phyloP scores from a whole-genome alignment of 2,113 vertebrate species.

The Astur gentilis region DNA sequence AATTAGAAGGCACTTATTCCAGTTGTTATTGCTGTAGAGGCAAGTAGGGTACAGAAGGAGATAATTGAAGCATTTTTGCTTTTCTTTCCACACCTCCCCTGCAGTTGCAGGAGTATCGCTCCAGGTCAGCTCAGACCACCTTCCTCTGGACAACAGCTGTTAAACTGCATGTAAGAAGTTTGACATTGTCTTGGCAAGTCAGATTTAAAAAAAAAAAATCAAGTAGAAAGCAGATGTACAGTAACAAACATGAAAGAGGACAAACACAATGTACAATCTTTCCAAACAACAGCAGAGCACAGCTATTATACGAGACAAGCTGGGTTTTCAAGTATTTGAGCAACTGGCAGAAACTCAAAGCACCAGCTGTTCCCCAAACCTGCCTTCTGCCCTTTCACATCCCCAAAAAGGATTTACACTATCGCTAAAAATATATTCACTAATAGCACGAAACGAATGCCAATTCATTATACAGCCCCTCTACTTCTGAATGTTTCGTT shows the following conservation, averaged over 20 bases:
- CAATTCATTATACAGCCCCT: neutral
- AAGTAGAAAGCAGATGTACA: neutral
- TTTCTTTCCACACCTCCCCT: neutral
- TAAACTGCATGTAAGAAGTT: neutral
- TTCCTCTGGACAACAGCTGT: neutral
- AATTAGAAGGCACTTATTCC: neutral
- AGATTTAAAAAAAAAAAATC: neutral
- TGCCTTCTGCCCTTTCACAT: neutral
- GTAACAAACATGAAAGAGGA: neutral
- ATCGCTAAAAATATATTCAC: neutral
- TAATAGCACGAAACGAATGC: neutral
- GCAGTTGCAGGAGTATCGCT: rapidly evolving
- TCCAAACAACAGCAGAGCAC: neutral
- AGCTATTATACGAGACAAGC: neutral
- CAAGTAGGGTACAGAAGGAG: neutral
- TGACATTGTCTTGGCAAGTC: neutral
- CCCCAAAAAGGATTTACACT: neutral
- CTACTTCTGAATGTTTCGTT: neutral
- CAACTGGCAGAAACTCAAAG: neutral
- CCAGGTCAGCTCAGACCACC: neutral
- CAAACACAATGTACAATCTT: neutral
- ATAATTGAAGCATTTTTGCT: neutral
- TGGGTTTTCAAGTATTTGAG: neutral
- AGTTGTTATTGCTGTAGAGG: neutral
- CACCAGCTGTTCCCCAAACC: conserved; percentile 9